These are phyloP conservation scores for Agrochola litura DNA, from an alignment of 2,888 invertebrate species.

Conservation along the genomic window DNA sequence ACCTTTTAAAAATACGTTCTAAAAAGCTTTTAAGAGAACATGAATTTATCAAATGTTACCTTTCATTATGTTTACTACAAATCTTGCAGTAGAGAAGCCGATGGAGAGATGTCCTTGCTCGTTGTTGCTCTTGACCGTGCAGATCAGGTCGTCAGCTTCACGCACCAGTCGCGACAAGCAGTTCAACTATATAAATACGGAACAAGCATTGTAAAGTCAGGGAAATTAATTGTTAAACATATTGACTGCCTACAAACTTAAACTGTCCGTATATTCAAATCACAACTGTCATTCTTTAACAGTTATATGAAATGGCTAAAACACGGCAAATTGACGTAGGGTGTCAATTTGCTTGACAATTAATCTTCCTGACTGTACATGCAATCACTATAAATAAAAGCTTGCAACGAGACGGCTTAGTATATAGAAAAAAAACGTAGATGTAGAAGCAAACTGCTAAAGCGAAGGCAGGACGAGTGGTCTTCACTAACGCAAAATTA, in stretches of 20 bases:
- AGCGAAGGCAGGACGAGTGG: neutral
- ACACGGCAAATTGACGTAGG: neutral
- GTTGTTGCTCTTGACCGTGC: constrained; percentile 83
- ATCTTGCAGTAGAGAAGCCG: constrained; percentile 85
- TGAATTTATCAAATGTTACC: constrained; percentile 67
- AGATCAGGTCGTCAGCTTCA: constrained; percentile 86
- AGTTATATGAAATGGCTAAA: neutral
- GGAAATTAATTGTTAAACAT: neutral
- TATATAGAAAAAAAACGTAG: neutral
- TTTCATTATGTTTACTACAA: constrained; percentile 83
- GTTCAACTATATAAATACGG: constrained; percentile 76
- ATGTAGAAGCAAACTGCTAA: neutral
- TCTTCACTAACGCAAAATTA: neutral
- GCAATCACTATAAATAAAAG: neutral
- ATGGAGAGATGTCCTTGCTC: constrained; percentile 86
- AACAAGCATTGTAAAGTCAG: neutral
- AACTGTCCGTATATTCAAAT: neutral
- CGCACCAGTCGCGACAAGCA: constrained; percentile 84
- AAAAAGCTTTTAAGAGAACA: neutral
- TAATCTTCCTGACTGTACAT: neutral
- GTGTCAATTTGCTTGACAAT: neutral
- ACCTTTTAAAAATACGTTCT: neutral
- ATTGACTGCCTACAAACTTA: neutral
- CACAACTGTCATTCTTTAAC: neutral
- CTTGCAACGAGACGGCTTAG: neutral